Conservation (phyloP, 2,113 vertebrate species). For the Mustelus asterias region DNA sequence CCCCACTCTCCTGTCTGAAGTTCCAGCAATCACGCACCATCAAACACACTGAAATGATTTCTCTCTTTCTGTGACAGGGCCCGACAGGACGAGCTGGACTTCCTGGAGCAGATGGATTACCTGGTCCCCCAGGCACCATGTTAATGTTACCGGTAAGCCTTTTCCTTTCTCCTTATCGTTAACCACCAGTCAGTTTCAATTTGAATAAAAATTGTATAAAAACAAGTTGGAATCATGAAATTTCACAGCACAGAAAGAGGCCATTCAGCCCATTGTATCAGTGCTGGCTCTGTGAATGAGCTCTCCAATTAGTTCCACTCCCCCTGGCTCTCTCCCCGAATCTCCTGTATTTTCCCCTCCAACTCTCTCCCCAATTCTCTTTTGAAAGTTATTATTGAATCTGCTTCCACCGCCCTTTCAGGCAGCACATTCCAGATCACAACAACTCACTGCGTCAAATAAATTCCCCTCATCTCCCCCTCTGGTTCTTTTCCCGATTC, state of each 20-base stretch:
- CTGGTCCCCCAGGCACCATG: conserved; percentile 93
- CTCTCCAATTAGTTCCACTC: too few species aligned
- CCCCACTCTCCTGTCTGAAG: neutral
- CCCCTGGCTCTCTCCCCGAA: too few species aligned
- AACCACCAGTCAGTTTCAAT: neutral
- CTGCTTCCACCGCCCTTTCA: too few species aligned
- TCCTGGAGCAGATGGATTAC: conserved; percentile 85
- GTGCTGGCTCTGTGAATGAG: too few species aligned
- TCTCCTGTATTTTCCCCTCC: too few species aligned
- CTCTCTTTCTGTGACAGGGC: conserved; percentile 60
- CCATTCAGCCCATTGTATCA: too few species aligned
- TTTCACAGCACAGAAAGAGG: too few species aligned
- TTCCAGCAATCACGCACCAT: neutral
- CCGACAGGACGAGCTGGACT: conserved; percentile 84
- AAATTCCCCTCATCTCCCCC: too few species aligned
- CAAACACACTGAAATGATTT: neutral
- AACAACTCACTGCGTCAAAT: too few species aligned
- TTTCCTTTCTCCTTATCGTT: neutral
- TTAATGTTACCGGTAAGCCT: conserved; percentile 86
- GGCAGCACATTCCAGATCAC: too few species aligned
- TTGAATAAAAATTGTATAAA: neutral
- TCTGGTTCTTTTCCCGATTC: too few species aligned
- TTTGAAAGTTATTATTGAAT: neutral
- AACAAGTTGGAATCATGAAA: neutral
- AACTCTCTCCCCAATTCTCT: neutral